A percentile compares a stretch with the other conserved stretches of the same genome.
Conservation (phyloP, 2,888 invertebrate genomes). For the Lepeophtheirus nordmannii region DNA sequence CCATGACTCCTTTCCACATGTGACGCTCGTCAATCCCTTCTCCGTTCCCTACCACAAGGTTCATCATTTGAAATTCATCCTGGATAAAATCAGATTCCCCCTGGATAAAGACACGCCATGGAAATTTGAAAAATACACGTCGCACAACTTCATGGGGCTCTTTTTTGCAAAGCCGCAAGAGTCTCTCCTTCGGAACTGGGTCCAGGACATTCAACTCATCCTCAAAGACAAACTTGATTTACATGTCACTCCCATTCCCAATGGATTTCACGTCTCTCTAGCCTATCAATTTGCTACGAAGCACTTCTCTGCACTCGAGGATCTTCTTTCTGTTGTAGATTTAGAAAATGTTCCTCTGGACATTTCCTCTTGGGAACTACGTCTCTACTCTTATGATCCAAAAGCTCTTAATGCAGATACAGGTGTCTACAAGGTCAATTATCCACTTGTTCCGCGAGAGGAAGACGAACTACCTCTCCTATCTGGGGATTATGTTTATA, state of each 20-base stretch:
- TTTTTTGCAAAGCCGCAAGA: slow-evolving; percentile 70
- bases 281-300: slow-evolving; percentile 68
- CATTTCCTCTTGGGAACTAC: slow-evolving; percentile 61
- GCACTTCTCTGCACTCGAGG: slow-evolving; percentile 53
- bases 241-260: slow-evolving; percentile 32
- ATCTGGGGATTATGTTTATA: slow-evolving; percentile 69
- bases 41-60: slow-evolving; percentile 50
- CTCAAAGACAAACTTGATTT: slow-evolving; percentile 5
- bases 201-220: neutral
- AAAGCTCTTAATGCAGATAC: slow-evolving; percentile 4
- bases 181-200: slow-evolving; percentile 44
- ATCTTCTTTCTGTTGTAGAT: slow-evolving; percentile 54
- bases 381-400: slow-evolving; percentile 66
- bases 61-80: slow-evolving; percentile 49
- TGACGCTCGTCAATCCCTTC: slow-evolving; percentile 74
- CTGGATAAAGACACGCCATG: slow-evolving; percentile 29
- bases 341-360: slow-evolving; percentile 38
- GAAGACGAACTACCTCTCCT: slow-evolving; percentile 69
- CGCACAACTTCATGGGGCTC: slow-evolving; percentile 76
- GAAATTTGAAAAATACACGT: slow-evolving; percentile 61
- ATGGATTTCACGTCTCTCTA: slow-evolving; percentile 69
- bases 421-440: slow-evolving; percentile 43
- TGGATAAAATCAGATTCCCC: slow-evolving; percentile 32
- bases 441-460: slow-evolving; percentile 56
- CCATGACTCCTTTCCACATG: slow-evolving; percentile 74